Evolutionary conservation across 2,888 invertebrate genomes (phyloP), one percentile per base, ranked within the genome.

Genomic region (Xylota sylvarum): DNA sequence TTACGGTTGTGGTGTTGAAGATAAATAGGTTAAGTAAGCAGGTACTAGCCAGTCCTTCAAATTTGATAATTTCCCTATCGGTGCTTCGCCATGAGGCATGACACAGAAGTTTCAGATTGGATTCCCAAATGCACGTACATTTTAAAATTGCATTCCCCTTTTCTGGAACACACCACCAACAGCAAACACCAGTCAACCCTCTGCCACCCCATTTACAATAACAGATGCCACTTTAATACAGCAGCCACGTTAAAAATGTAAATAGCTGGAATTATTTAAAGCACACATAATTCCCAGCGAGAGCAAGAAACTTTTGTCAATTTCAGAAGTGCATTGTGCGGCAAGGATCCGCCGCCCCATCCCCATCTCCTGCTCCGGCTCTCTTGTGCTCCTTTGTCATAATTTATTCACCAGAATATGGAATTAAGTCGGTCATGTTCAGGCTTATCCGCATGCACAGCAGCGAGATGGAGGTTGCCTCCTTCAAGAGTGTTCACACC

Each of bases 371-470:
- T 37, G 55, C 55, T 55, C 43, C 14, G 35, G 37, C 37, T 80
- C 52, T 55, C 32, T 10, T 23, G 37, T 23, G 23, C 37, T 80
- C 52, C 50, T 67, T 73, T 67, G 65, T 56, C 65, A 73, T 80
- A 73, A 73, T 80, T 80, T 80, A 80, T 80, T 73, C 80, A 80
- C 19, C 80, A 73, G 73, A 50, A 73, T 73, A 73, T 80, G 80
- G 58, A 80, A 80, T 80, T 80, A 65, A 73, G 58, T 80, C 67
- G 80, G 80, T 73, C 73, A 80, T 73, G 67, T 58, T 80, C 65
- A 60, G 30, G 48, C 73, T 27, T 40, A 73, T 73, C 32, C 65
- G 14, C 58, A 67, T 46, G 5, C 30, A 19, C 32, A 0, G 7
- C 12, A 23, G 23, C 35, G 6, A 52, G 19, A 35, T 17, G 55